Base-by-base conservation (phyloP, 1,140 invertebrate genomes). In the Andrena cerasifolii region DNA sequence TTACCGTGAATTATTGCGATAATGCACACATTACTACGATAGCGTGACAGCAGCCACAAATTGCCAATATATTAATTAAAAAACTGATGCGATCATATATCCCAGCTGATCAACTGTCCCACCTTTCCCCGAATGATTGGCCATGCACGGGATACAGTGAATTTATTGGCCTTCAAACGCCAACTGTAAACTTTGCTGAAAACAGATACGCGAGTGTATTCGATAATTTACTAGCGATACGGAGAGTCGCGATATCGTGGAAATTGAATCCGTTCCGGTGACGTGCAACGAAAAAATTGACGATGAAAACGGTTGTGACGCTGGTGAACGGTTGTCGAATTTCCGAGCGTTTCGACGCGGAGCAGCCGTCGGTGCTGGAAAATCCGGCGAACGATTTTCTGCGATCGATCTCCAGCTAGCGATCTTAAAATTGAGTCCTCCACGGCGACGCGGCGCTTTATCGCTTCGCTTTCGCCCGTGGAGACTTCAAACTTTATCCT, bases 151-250 rank as follows among this genome's bases (percentile, higher is more conserved):
- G 58, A 65, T 70, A 70, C 51, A 45, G 51, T 65, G 51, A 78
- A 78, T 80, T n/a, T 78, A 80, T 71, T 65, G 53, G 59, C 47
- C 66, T 66, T 71, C 66, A 70, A 56, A 62, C 77, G 49, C 26
- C n/a, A 33, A 26, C 51, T 36, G 51, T 65, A 63, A 58, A 58
- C 65, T 58, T 49, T 65, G 53, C 68, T 63, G 65, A 33, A 28
- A 28, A 2, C 56, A 49, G 51, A 43, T 31, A 36, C 54, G 49
- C 61, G 61, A 18, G 6, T 45, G 8, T 28, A 67, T 68, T 59
- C 56, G 68, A 74, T 81, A 81, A 78, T 81, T 81, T 47, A 49
- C 61, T 12, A 43, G 56, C 56, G 67, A 47, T 21, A 28, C 54
- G 26, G 36, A 26, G 66, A 43, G 49, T 31, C 2, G 10, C 21